Conservation (phyloP, 2,113 vertebrate species). For the Psephotus haematonotus region DNA sequence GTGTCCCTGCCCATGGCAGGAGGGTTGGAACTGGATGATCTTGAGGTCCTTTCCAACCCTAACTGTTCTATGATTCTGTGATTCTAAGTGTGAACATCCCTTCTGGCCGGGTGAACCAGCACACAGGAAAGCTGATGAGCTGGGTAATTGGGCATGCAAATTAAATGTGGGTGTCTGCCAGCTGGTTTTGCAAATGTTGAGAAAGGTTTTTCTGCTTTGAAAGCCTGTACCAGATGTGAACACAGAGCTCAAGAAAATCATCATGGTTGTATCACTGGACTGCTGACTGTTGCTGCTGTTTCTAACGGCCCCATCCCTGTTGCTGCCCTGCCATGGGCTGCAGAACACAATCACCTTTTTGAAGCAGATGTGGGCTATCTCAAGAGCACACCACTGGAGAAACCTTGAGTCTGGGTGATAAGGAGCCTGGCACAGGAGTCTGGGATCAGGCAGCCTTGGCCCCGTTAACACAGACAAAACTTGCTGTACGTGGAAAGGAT, state of each 20-base stretch:
- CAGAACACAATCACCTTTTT: accelerated
- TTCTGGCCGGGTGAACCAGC: not conserved
- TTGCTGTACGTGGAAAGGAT: accelerated
- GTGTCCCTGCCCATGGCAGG: too few relatives aligned
- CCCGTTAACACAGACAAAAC: not conserved
- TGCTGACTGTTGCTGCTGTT: not conserved
- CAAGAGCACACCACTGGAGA: accelerated
- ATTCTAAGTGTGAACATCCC: not conserved
- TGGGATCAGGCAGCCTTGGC: not conserved
- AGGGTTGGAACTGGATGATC: too few relatives aligned
- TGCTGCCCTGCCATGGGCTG: not conserved
- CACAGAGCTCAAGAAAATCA: not conserved
- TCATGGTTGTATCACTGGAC: not conserved
- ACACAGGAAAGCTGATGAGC: not conserved
- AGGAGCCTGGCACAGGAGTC: not conserved
- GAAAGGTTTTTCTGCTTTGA: not conserved
- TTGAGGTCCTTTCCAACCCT: too few relatives aligned
- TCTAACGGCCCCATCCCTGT: not conserved
- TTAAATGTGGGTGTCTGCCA: not conserved
- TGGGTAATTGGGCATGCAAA: not conserved
- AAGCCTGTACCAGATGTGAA: not conserved
- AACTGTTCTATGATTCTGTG: too few relatives aligned
- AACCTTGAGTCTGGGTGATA: not conserved
- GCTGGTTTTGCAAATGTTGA: not conserved
- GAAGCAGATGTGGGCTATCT: not conserved